Evolutionary conservation across 2,888 invertebrate species (phyloP), one percentile per base, ranked within the genome.

Genomic region (Brachylomia viminalis): DNA sequence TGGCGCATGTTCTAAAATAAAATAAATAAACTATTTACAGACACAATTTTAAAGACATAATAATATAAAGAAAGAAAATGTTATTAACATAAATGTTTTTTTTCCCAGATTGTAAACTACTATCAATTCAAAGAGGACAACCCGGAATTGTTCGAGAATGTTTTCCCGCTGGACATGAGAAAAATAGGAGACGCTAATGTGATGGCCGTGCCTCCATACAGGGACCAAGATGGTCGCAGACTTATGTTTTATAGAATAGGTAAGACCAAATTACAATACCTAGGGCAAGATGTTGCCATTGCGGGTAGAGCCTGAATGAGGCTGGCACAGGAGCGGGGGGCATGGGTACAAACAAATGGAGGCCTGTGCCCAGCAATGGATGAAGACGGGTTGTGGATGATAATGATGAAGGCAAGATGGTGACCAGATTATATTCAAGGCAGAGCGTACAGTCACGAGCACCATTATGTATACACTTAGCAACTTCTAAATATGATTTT

Each of bases 71-170:
- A 54, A 66, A 66, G 10, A 13, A 27, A 30, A 23, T 47, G 5
- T 30, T 20, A 30, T 23, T 10, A 23, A 23, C n/a, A 23, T 15
- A 17, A 2, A 17, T 20, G 1, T 3, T 5, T 17, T 58, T 49
- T 33, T 3, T 95, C 97, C 86, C 94, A 98, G 98, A 94, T 98
- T 86, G 97, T 97, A 70, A 98, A 98, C 90, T 98, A 98, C 92
- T 98, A 97, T 90, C 97, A 97, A 83, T 98, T 98, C 91, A 98
- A 97, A 88, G 97, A 98, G 89, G 97, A 97, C 27, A 98, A 98
- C 90, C 97, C 97, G 5, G 97, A 97, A 65, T 96, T 97, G 77
- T 97, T 98, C 85, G 97, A 97, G 78, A 97, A 97, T 81, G 97
- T 98, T 0, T 97, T 97, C 79, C 98, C 98, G 0, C 85, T 97